Base-by-base conservation (phyloP, 1,140 invertebrate genomes). In the Sesamia nonagrioides region DNA sequence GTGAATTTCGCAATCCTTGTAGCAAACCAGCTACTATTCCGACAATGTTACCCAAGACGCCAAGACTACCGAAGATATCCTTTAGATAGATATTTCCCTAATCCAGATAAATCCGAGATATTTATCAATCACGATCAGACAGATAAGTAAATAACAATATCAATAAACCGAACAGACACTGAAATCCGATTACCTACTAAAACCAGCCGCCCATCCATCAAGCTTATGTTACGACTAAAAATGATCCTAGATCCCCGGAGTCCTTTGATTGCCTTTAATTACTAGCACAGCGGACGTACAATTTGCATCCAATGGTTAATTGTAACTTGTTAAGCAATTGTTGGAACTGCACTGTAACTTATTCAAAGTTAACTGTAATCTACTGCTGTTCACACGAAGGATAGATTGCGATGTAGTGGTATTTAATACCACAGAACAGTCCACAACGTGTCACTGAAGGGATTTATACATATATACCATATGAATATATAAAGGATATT, bases 241-340 rank as follows among this genome's bases (percentile, higher is more conserved):
- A 45, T 35, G 18, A 68, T 21, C 27, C 37, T 35, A 61, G 58
- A 2, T 50, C 72, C 37, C 52, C 15, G 15, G 13, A 17, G 40
- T 50, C 18, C 3, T 1, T 76, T 40, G 13, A 76, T 76, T 63
- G 74, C 40, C 45, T 54, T 66, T 52, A 76, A 76, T 76, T 76
- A 66, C 5, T 21, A 5, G n/a, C 9, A 3, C 17, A 61, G 40
- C 27, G 42, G 72, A 74, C 33, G 33, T 66, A 61, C 27, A 6
- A 76, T 76, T 76, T 76, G 74, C 74, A 76, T 76, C 45, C 48
- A 66, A 27, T 27, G 15, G 45, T 60, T 76, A 66, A 76, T 76
- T 76, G 56, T 27, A n/a, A 48, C 33, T 76, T 52, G 60, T 76
- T 76, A 66, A 66, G 58, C 72, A 45, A 76, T 66, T 66, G n/a